These are phyloP conservation scores for Cydia splendana DNA, from an alignment of 1,140 invertebrate genomes.

Conservation along the genomic window DNA sequence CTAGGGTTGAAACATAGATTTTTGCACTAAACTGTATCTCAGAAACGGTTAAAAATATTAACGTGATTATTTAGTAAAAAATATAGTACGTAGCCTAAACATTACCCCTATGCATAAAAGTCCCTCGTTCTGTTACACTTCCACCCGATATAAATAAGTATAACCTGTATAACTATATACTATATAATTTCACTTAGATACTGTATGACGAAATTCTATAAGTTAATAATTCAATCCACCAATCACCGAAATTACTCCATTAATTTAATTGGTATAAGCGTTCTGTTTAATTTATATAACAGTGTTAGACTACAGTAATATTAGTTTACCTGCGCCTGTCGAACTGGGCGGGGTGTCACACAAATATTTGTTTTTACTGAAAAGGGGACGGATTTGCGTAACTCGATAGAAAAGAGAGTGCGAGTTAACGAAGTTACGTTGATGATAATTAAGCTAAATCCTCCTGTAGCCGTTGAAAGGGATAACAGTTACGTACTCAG, in stretches of 20 bases:
- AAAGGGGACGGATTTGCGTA: conserved; percentile 27
- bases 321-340: conserved; percentile 5
- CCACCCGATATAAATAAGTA: no score
- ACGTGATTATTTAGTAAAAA: no score
- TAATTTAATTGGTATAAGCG: conserved; percentile 11
- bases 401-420: conserved; percentile 30
- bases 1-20: no score
- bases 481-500: background rate
- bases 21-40: no score
- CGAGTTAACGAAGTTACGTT: conserved; percentile 27
- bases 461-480: conserved; percentile 8
- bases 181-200: background rate
- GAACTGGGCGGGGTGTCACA: conserved; percentile 14
- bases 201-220: background rate
- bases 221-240: conserved; percentile 7
- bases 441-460: conserved; percentile 29
- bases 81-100: no score
- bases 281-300: background rate
- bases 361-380: conserved; percentile 30
- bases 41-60: no score
- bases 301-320: background rate
- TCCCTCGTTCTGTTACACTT: no score
- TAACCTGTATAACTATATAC: background rate
- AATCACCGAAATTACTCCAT: conserved; percentile 3
- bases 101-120: no score